These are phyloP conservation scores for Acropora yongei DNA, from an alignment of 64 coral and sea anemone species.

Conservation along the genomic window DNA sequence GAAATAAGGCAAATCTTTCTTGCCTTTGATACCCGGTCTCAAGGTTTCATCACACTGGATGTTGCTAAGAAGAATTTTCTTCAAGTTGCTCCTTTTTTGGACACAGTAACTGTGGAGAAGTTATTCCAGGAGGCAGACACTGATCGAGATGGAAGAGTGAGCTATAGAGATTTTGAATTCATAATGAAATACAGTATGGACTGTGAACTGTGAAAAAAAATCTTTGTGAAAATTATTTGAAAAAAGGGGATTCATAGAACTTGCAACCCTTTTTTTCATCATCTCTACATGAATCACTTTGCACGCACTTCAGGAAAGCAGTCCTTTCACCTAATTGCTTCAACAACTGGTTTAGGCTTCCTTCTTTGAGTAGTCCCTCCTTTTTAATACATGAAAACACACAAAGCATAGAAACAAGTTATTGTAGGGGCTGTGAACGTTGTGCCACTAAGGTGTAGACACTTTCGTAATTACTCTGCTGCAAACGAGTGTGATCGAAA, in stretches of 20 bases:
- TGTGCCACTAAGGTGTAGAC: too few species aligned
- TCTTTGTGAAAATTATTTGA: background rate
- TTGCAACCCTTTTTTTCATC: background rate
- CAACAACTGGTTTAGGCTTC: too few species aligned
- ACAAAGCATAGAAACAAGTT: too few species aligned
- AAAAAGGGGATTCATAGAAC: background rate
- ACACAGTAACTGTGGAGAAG: conserved; percentile 64
- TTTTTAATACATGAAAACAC: too few species aligned
- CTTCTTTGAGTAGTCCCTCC: too few species aligned
- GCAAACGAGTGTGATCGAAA: too few species aligned
- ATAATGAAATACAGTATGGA: conserved; percentile 90
- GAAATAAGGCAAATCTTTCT: conserved; percentile 95
- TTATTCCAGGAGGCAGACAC: conserved; percentile 90
- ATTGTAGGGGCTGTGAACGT: too few species aligned
- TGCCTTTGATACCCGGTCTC: conserved; percentile 85
- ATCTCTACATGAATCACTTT: too few species aligned
- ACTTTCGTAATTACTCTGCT: too few species aligned
- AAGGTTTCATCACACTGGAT: conserved; percentile 91
- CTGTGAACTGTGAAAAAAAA: conserved; percentile 3
- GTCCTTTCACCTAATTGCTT: too few species aligned
- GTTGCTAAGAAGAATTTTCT: conserved; percentile 75
- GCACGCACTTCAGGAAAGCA: too few species aligned
- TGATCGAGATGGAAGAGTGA: conserved; percentile 89
- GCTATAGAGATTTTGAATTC: conserved; percentile 96
- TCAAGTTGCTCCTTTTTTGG: conserved; percentile 84